Base-by-base conservation (phyloP, 2,113 vertebrate species). In the Equus quagga region DNA sequence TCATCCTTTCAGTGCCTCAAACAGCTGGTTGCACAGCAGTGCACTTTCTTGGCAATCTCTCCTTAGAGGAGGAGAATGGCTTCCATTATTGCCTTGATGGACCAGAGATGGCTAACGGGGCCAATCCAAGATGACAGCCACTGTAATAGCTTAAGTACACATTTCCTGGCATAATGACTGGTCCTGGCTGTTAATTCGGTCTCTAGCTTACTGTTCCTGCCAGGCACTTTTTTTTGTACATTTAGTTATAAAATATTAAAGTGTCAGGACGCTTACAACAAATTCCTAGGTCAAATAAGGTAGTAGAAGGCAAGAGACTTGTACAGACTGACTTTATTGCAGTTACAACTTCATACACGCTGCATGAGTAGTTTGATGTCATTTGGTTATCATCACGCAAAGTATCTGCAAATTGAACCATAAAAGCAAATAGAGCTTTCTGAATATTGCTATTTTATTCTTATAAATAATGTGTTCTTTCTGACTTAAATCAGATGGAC, bases 11-110 rank as follows among this genome's bases (percentile, higher is more conserved):
- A 70, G 41, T 80, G 97, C 69, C 75, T 97, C 93, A 91, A 94
- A 97, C 94, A 98, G 91, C 96, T 97, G 97, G 93, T n/a, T 97
- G 92, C 0, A 10, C 69, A 95, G 69, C 78, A 94, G 60, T 84
- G 78, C 72, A 75, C 82, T 76, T 98, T 73, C 64, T 28, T 96
- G 76, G 93, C 58, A 65, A n/a, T 58, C 24, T 65, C 72, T 96
- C 17, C 13, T 73, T 73, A 79, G 51, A 58, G n/a, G 31, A 86
- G 18, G 73, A 93, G 78, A 69, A 87, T 41, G n/a, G 21, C 26
- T 85, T 80, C 64, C 82, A 33, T 44, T 91, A 83, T 65, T 64
- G 26, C 76, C 75, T 97, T 64, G n/a, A 75, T 44, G 46, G 67
- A 86, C 60, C 31, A 91, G 60, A 89, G 69, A 83, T 72, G 51